phyloP scores from a whole-genome alignment of 1,140 invertebrate genomes.

The Ceratitis capitata region DNA sequence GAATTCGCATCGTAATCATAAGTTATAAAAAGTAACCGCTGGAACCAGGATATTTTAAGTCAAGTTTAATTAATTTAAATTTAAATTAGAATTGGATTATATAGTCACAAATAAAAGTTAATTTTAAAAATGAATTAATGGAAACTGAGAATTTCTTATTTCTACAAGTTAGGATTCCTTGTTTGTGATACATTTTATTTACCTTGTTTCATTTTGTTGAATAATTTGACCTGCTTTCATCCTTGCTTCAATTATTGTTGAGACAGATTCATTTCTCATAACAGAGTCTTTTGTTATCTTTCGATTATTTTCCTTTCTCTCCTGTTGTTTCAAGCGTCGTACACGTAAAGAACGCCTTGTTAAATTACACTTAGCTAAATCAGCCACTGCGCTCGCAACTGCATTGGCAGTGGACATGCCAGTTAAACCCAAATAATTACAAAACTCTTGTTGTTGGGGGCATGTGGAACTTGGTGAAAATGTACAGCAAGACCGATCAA shows the following conservation, averaged over 20 bases:
- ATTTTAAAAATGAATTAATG: too few relatives aligned
- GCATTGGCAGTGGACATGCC: conserved; percentile 58
- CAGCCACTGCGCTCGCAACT: conserved; percentile 55
- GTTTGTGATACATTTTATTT: neutral
- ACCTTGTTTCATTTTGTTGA: neutral
- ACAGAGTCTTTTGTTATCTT: neutral
- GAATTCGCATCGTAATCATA: too few relatives aligned
- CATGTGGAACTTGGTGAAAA: neutral
- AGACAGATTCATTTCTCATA: neutral
- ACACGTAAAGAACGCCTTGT: conserved; percentile 56
- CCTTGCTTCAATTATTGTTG: neutral
- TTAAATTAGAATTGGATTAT: too few relatives aligned
- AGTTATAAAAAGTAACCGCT: too few relatives aligned
- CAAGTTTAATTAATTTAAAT: too few relatives aligned
- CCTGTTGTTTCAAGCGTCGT: conserved; percentile 52
- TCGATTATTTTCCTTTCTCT: conserved; percentile 42
- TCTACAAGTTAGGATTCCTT: too few relatives aligned
- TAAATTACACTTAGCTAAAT: conserved; percentile 56
- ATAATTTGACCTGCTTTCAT: neutral
- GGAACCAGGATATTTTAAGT: too few relatives aligned
- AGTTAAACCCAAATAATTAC: conserved; percentile 59
- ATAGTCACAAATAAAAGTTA: too few relatives aligned
- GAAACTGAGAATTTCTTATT: too few relatives aligned
- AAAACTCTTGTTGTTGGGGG: conserved; percentile 61
- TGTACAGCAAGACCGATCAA: neutral